These are phyloP conservation scores for Cladopsammia gracilis DNA, from an alignment of 64 coral and sea anemone genomes.

Conservation along the genomic window DNA sequence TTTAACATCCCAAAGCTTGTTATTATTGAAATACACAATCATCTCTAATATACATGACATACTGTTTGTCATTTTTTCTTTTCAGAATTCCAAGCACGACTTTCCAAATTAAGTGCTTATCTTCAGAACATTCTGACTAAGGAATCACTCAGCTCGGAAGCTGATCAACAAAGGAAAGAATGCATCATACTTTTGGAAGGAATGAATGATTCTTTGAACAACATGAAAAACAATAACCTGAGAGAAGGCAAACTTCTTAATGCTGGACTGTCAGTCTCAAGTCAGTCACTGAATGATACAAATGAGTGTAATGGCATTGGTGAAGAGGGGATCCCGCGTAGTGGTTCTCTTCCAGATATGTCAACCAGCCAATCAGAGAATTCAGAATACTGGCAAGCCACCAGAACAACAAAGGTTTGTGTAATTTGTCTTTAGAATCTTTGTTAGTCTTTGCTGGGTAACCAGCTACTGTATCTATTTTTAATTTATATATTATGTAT, in stretches of 20 bases:
- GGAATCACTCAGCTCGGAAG: slow-evolving; percentile 75
- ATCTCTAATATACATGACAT: too few relatives aligned
- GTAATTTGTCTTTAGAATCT: neutral
- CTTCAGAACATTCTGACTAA: slow-evolving; percentile 78
- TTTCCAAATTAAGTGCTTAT: slow-evolving; percentile 73
- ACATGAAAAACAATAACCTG: slow-evolving; percentile 26
- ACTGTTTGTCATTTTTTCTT: neutral
- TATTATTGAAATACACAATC: too few relatives aligned
- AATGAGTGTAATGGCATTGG: slow-evolving; percentile 52
- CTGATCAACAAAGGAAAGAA: slow-evolving; percentile 79
- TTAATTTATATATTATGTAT: too few relatives aligned
- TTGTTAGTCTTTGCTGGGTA: too few relatives aligned
- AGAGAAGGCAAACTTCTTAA: slow-evolving; percentile 69
- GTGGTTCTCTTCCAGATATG: slow-evolving; percentile 90
- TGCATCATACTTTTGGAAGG: slow-evolving; percentile 64
- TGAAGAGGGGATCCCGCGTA: slow-evolving; percentile 71
- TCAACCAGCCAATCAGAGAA: slow-evolving; percentile 19
- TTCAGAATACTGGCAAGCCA: slow-evolving; percentile 11
- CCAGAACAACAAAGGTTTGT: slow-evolving; percentile 24
- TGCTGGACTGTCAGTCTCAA: slow-evolving; percentile 76
- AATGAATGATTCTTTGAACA: slow-evolving; percentile 66
- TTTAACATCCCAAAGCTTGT: too few relatives aligned
- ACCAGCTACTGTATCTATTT: too few relatives aligned
- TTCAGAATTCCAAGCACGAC: slow-evolving; percentile 69
- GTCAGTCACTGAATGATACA: slow-evolving; percentile 79